Evolutionary conservation across 1,140 invertebrate species (phyloP).

Genomic region (Drosophila santomea): DNA sequence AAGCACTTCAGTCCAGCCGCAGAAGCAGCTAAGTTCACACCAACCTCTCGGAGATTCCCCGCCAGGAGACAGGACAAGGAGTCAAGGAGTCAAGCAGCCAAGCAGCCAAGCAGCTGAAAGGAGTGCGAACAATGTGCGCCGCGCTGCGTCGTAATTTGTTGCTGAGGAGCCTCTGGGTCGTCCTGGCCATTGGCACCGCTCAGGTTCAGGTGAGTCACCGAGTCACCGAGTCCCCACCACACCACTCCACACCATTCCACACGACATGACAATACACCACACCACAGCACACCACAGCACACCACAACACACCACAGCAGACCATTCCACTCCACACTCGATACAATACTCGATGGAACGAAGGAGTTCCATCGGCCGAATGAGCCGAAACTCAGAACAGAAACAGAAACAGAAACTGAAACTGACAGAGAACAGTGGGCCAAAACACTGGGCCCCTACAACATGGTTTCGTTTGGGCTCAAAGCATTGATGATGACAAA

Average conservation of each 20-base stretch:
- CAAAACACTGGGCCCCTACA: slow-evolving; percentile 1
- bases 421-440: slow-evolving; percentile 1
- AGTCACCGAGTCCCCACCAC: slow-evolving; percentile 52
- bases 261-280: background rate
- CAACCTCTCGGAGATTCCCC: slow-evolving; percentile 1
- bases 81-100: slow-evolving; percentile 1
- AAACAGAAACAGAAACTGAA: slow-evolving; percentile 24
- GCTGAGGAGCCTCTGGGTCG: slow-evolving; percentile 73
- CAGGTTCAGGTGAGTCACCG: slow-evolving; percentile 80
- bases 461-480: background rate
- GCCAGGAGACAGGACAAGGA: slow-evolving; percentile 12
- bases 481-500: too few species aligned
- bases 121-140: slow-evolving; percentile 71
- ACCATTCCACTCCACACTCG: slow-evolving; percentile 3
- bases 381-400: slow-evolving; percentile 41
- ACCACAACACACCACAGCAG: background rate
- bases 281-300: background rate
- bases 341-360: slow-evolving; percentile 22
- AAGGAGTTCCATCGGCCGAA: slow-evolving; percentile 37
- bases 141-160: slow-evolving; percentile 77
- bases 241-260: slow-evolving; percentile 8
- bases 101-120: slow-evolving; percentile 15
- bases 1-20: slow-evolving; percentile 1
- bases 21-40: slow-evolving; percentile 6
- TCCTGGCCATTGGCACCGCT: slow-evolving; percentile 69